Evolutionary conservation across 2,888 invertebrate species (phyloP).

Genomic region (Ectemnius cavifrons): DNA sequence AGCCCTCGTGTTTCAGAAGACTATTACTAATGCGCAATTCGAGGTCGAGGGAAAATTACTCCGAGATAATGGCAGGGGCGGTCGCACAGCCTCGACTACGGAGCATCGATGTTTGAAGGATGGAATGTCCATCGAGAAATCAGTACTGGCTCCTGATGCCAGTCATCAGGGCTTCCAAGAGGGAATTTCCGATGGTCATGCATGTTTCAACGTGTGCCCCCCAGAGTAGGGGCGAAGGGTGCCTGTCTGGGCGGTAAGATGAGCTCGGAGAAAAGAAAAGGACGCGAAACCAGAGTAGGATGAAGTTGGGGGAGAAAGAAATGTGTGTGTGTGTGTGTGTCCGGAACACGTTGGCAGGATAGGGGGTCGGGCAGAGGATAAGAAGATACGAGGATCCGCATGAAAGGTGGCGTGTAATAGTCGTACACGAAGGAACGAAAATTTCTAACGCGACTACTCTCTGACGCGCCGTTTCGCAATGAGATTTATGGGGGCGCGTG

Average conservation of each 20-base stretch:
- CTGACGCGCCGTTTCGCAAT: slow-evolving; percentile 33
- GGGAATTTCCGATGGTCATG: no score
- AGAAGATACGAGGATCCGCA: not conserved
- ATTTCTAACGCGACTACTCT: slow-evolving; percentile 35
- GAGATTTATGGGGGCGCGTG: slow-evolving; percentile 60
- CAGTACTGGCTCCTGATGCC: no score
- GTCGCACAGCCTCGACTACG: no score
- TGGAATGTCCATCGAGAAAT: no score
- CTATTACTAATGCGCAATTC: slow-evolving; percentile 2
- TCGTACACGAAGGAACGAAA: slow-evolving; percentile 12
- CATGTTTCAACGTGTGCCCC: no score
- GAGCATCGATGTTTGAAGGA: no score
- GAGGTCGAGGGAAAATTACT: not conserved
- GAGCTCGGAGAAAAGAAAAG: no score
- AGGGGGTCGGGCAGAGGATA: no score
- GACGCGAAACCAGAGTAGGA: not conserved
- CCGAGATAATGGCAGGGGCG: no score
- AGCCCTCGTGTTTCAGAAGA: not conserved
- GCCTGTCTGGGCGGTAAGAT: no score
- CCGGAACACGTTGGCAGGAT: not conserved
- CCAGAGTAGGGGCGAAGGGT: no score
- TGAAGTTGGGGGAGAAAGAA: not conserved
- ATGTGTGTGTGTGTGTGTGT: not conserved
- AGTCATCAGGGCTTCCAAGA: no score
- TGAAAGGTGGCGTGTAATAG: slow-evolving; percentile 8